Conservation (phyloP, 2,797 vertebrate genomes). For the Enteromius treurensis region DNA sequence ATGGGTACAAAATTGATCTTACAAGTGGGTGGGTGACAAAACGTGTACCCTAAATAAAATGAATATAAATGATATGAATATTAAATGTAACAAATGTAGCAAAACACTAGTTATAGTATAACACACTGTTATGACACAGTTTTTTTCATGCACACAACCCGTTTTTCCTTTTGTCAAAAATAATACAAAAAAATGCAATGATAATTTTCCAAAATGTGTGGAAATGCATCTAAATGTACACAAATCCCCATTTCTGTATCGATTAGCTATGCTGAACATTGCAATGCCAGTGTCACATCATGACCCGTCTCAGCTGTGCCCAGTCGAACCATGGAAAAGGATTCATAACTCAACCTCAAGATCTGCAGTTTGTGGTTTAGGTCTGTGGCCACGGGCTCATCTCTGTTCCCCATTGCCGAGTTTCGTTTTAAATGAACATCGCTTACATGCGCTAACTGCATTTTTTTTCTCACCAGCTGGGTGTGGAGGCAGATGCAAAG, state of each 20-base stretch:
- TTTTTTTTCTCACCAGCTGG: constrained; percentile 58
- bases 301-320: constrained; percentile 46
- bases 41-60: neutral
- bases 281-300: constrained; percentile 33
- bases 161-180: neutral
- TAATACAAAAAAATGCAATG: no score
- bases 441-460: constrained; percentile 1
- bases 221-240: neutral
- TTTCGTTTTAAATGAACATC: constrained; percentile 54
- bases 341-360: constrained; percentile 31
- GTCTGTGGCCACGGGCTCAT: constrained; percentile 59
- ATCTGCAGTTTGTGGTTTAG: constrained; percentile 74
- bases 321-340: constrained; percentile 34
- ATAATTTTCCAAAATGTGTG: neutral
- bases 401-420: constrained; percentile 56
- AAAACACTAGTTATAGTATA: neutral
- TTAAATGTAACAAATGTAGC: no score
- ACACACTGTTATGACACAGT: no score
- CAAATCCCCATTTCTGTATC: constrained; percentile 36
- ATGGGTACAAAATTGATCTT: neutral
- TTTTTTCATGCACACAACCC: neutral
- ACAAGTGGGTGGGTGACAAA: neutral
- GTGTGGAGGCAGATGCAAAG: constrained; percentile 66
- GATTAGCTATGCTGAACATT: constrained; percentile 49
- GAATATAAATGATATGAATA: neutral